These are phyloP conservation scores for Homalodisca vitripennis DNA, from an alignment of 1,140 invertebrate species.

Conservation along the genomic window DNA sequence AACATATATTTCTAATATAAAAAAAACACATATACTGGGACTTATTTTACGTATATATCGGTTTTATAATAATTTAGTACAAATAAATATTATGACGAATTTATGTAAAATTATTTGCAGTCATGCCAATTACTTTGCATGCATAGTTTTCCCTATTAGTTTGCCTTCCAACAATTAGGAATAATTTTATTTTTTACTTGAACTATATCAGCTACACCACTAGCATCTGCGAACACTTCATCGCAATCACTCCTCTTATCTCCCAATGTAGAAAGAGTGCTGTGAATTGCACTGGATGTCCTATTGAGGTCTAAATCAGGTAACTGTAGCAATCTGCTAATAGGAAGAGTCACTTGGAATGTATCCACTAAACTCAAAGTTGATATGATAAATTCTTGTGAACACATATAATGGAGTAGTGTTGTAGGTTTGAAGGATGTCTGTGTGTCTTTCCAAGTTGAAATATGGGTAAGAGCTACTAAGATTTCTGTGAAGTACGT, in stretches of 20 bases:
- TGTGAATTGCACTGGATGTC: neutral
- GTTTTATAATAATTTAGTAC: no score
- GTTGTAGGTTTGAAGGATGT: neutral
- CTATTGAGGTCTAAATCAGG: neutral
- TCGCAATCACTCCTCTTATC: no score
- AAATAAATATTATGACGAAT: no score
- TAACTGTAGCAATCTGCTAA: no score
- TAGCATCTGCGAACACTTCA: neutral
- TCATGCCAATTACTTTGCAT: no score
- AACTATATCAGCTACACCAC: neutral
- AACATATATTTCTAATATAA: no score
- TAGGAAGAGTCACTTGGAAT: no score
- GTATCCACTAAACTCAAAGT: no score
- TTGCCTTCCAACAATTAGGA: neutral
- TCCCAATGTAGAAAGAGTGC: neutral
- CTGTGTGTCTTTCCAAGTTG: no score
- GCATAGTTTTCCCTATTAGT: neutral
- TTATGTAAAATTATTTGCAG: no score
- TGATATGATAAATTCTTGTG: neutral
- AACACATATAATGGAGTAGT: neutral
- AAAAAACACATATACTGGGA: no score
- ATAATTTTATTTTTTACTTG: neutral
- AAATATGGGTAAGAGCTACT: neutral
- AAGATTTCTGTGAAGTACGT: conserved; percentile 21
- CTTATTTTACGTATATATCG: no score